These are phyloP conservation scores for Desmodus rotundus DNA, from an alignment of 2,113 vertebrate genomes.

Conservation along the genomic window DNA sequence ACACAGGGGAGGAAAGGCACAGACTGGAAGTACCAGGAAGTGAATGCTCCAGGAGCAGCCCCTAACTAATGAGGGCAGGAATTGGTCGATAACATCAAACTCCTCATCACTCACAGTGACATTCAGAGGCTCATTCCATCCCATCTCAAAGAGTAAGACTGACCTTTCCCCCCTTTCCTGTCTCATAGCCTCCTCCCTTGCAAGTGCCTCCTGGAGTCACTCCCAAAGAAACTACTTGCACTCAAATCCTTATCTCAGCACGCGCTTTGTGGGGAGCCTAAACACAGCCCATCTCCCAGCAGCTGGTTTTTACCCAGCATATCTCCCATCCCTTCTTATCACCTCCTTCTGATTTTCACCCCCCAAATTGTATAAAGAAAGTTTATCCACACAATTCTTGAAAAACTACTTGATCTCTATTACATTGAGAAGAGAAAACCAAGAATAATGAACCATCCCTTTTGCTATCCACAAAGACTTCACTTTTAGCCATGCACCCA, in stretches of 20 bases:
- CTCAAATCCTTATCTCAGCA: background rate
- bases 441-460: background rate
- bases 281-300: background rate
- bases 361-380: background rate
- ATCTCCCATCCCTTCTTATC: background rate
- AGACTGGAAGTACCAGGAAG: background rate
- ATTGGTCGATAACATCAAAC: background rate
- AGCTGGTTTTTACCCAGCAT: background rate
- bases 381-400: background rate
- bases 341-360: background rate
- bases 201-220: background rate
- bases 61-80: background rate
- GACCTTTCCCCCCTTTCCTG: background rate
- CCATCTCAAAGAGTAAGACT: background rate
- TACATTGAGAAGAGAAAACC: background rate
- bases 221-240: background rate
- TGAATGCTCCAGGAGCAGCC: background rate
- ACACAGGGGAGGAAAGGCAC: background rate
- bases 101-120: background rate
- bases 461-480: background rate
- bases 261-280: background rate
- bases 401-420: background rate
- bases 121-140: background rate
- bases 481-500: background rate
- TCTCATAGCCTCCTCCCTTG: background rate